A percentile compares a stretch with the other conserved stretches of the same genome.
These are phyloP conservation scores for Trachelus stipa DNA, from an alignment of 2,888 invertebrate species.

Conservation along the genomic window DNA sequence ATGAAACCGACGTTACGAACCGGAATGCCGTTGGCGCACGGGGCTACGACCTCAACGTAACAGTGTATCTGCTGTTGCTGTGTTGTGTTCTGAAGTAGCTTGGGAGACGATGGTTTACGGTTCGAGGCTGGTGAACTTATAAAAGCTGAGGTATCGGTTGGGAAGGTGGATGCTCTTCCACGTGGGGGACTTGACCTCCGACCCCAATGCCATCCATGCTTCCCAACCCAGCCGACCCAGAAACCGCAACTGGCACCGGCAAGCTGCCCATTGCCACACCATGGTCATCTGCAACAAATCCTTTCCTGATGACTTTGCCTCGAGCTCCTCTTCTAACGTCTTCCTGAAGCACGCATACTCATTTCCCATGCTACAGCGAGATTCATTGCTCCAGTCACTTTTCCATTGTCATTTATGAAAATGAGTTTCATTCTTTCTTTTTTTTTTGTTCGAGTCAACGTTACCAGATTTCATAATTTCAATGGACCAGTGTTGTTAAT, in stretches of 20 bases:
- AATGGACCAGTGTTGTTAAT: no score
- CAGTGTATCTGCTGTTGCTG: conserved; percentile 36
- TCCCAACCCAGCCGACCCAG: conserved; percentile 45
- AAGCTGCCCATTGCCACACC: conserved; percentile 49
- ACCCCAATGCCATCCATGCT: conserved; percentile 32
- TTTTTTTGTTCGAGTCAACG: background rate
- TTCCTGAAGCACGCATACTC: no score
- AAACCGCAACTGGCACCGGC: conserved; percentile 37
- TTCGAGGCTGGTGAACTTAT: conserved; percentile 37
- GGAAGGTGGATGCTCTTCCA: conserved; percentile 36
- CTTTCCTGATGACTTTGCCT: background rate
- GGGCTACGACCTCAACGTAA: conserved; percentile 39
- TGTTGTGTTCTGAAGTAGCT: conserved; percentile 34
- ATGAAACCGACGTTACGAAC: conserved; percentile 40
- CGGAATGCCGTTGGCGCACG: conserved; percentile 41
- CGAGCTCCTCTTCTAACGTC: no score
- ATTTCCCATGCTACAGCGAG: no score
- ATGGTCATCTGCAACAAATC: conserved; percentile 47
- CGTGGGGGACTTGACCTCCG: conserved; percentile 32
- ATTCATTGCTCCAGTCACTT: conserved; percentile 4
- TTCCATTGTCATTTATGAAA: background rate
- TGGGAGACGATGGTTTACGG: conserved; percentile 28
- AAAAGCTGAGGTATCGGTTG: conserved; percentile 33
- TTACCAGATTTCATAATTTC: background rate
- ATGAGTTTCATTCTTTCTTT: background rate